Evolutionary conservation across 2,113 vertebrate genomes (phyloP).

Genomic region (Bagarius yarrelli): DNA sequence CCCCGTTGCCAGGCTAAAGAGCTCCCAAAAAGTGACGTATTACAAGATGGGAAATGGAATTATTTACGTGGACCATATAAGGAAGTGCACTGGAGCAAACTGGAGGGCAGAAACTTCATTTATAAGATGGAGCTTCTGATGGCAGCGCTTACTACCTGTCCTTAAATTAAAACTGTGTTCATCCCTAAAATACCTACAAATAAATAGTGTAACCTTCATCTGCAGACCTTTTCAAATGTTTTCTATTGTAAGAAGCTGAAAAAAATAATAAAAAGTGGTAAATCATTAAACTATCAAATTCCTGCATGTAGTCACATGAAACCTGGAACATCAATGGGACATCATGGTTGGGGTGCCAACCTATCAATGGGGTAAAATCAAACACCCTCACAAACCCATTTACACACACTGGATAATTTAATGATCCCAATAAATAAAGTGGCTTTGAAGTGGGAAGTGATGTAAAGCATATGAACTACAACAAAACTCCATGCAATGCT

Average conservation of each 20-base stretch:
- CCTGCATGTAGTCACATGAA: too few relatives aligned
- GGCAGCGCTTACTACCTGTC: constrained; percentile 89
- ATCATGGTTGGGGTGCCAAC: too few relatives aligned
- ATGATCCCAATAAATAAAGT: too few relatives aligned
- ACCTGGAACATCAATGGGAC: too few relatives aligned
- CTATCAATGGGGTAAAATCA: too few relatives aligned
- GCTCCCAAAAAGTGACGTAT: constrained; percentile 84
- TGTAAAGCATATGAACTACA: too few relatives aligned
- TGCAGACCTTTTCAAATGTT: background rate
- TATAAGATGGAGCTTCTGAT: constrained; percentile 99
- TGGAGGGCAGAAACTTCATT: constrained; percentile 97
- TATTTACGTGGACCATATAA: constrained; percentile 87
- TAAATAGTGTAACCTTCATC: background rate
- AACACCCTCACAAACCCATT: too few relatives aligned
- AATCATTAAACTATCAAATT: too few relatives aligned
- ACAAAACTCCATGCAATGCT: too few relatives aligned
- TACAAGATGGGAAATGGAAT: constrained; percentile 92
- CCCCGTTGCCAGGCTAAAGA: constrained; percentile 90
- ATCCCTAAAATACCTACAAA: background rate
- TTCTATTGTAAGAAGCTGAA: background rate
- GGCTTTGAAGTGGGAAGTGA: too few relatives aligned
- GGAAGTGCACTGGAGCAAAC: constrained; percentile 93
- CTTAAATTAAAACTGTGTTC: constrained; percentile 40
- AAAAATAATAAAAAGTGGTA: too few relatives aligned
- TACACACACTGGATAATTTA: too few relatives aligned